phyloP scores from a whole-genome alignment of 2,113 vertebrate genomes.

The Neogobius melanostomus region DNA sequence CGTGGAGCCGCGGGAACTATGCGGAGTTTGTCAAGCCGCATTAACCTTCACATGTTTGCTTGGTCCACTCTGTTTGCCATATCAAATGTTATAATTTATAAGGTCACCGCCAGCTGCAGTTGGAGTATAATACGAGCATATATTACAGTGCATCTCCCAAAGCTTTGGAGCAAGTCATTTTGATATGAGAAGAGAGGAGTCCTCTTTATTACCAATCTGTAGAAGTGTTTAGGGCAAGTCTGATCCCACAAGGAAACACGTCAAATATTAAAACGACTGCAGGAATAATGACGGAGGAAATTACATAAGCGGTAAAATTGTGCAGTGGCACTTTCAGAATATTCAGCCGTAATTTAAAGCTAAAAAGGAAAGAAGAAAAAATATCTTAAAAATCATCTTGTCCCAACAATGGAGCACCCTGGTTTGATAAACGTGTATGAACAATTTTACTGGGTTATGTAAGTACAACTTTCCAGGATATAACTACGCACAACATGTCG shows the following conservation, averaged over 20 bases:
- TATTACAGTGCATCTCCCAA: slow-evolving; percentile 26
- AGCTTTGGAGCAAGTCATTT: slow-evolving; percentile 45
- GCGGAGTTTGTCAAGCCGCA: slow-evolving; percentile 73
- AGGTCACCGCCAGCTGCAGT: slow-evolving; percentile 57
- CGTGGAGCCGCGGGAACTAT: slow-evolving; percentile 57
- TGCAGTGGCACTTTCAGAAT: slow-evolving; percentile 43
- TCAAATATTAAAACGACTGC: slow-evolving; percentile 67
- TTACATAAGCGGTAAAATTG: slow-evolving; percentile 60
- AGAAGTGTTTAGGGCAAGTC: slow-evolving; percentile 55
- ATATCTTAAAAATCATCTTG: neutral
- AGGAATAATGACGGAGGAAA: slow-evolving; percentile 68
- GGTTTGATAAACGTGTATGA: slow-evolving; percentile 49
- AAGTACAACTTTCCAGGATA: slow-evolving; percentile 16
- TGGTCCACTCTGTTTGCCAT: slow-evolving; percentile 50
- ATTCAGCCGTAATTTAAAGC: slow-evolving; percentile 55
- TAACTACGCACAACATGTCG: slow-evolving; percentile 24
- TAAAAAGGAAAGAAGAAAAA: slow-evolving; percentile 33
- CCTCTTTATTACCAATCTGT: slow-evolving; percentile 63
- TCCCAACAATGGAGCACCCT: slow-evolving; percentile 32
- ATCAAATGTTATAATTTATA: slow-evolving; percentile 64
- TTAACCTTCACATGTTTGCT: slow-evolving; percentile 77
- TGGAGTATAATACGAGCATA: slow-evolving; percentile 44
- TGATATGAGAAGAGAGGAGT: slow-evolving; percentile 36
- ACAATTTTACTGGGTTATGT: neutral
- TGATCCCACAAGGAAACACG: slow-evolving; percentile 65